Evolutionary conservation across 1,140 invertebrate species (phyloP).

Genomic region (Bombus ignitus): DNA sequence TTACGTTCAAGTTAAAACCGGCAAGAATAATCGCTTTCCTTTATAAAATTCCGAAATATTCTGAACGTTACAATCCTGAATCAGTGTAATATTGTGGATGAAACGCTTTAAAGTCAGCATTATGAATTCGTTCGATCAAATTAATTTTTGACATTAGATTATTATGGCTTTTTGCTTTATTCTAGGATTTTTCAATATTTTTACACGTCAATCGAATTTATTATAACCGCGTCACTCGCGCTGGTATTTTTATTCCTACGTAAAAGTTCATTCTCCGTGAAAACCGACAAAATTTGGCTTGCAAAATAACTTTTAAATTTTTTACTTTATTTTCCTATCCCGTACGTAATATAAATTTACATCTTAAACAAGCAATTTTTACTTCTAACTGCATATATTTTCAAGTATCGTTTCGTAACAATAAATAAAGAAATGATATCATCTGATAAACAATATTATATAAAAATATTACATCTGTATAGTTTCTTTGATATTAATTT

Average conservation of each 20-base stretch:
- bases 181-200: neutral
- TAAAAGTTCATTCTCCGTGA: neutral
- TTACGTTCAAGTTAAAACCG: neutral
- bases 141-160: neutral
- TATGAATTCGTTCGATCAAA: neutral
- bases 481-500: too few species aligned
- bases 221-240: neutral
- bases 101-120: neutral
- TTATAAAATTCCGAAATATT: neutral
- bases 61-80: neutral
- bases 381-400: neutral
- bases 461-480: neutral
- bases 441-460: neutral
- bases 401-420: neutral
- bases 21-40: neutral
- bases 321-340: neutral
- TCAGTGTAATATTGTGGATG: neutral
- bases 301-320: neutral
- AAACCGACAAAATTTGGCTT: neutral
- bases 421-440: neutral
- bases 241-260: too few species aligned
- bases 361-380: neutral
- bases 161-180: neutral
- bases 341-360: neutral
- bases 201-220: neutral